phyloP scores from a whole-genome alignment of 2,113 vertebrate genomes.

The Guaruba guarouba region DNA sequence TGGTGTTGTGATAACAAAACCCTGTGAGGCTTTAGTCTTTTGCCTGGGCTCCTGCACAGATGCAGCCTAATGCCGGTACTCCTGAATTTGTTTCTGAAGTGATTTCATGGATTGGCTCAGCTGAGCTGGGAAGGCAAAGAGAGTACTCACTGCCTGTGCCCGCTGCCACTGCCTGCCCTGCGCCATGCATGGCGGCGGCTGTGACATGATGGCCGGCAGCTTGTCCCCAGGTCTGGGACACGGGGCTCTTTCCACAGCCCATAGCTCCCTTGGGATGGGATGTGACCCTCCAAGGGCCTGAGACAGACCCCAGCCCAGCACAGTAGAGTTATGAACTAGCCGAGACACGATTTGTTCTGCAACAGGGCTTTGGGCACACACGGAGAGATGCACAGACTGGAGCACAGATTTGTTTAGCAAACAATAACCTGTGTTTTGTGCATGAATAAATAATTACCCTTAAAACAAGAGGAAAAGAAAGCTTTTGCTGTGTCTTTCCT shows the following conservation, averaged over 20 bases:
- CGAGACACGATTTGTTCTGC: neutral
- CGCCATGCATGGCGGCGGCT: fast-evolving
- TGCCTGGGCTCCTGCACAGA: conserved; percentile 5
- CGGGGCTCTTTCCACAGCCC: fast-evolving
- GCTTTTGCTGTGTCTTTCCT: neutral
- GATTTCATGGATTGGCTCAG: neutral
- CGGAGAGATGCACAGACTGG: neutral
- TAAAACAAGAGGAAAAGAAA: neutral
- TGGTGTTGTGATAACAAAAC: conserved; percentile 40
- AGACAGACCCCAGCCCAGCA: neutral
- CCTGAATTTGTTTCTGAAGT: neutral
- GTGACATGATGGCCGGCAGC: fast-evolving
- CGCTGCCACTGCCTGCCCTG: neutral
- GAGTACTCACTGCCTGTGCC: neutral
- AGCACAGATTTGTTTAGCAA: conserved; percentile 62
- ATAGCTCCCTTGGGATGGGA: fast-evolving
- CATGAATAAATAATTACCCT: conserved; percentile 40
- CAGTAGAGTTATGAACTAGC: neutral
- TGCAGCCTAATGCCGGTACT: neutral
- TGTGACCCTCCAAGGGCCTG: fast-evolving
- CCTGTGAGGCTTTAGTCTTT: conserved; percentile 31
- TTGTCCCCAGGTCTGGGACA: neutral
- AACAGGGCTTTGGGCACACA: neutral
- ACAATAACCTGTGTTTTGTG: conserved; percentile 61
- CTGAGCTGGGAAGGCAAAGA: neutral